Evolutionary conservation across 2,113 vertebrate genomes (phyloP).

Genomic region (Corvus moneduloides): DNA sequence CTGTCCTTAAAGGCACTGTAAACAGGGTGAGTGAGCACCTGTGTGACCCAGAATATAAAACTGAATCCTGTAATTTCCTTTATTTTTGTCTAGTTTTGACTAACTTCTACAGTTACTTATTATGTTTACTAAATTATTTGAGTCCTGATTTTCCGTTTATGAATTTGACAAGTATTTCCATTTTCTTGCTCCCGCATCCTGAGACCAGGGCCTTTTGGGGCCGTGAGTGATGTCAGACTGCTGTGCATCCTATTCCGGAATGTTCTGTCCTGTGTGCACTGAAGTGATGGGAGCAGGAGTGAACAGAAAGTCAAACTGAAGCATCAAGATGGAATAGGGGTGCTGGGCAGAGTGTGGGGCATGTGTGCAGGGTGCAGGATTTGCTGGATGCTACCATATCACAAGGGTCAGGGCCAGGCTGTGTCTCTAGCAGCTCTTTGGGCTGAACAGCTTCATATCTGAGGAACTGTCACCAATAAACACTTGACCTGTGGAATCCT

Average conservation of each 20-base stretch:
- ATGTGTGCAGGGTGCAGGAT: fast-evolving
- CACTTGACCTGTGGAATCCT: not conserved
- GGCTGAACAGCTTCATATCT: fast-evolving
- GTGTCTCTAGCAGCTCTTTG: not conserved
- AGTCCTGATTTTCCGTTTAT: not conserved
- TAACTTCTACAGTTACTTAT: not conserved
- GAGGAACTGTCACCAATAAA: not conserved
- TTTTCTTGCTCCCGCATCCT: not conserved
- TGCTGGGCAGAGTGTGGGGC: not conserved
- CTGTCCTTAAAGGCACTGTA: not conserved
- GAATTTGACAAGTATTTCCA: not conserved
- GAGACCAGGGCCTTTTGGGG: not conserved
- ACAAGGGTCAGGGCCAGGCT: not conserved
- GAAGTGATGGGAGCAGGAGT: not conserved
- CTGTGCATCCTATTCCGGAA: not conserved
- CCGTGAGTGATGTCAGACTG: not conserved
- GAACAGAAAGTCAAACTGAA: not conserved
- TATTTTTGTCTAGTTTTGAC: not conserved
- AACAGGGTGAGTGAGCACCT: not conserved
- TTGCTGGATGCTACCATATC: fast-evolving
- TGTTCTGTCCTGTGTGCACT: not conserved
- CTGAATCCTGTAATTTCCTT: not conserved
- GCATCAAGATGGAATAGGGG: not conserved
- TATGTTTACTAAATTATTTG: not conserved
- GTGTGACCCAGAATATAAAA: not conserved